Conservation (phyloP, 2,888 invertebrate genomes). For the Apamea sordens region DNA sequence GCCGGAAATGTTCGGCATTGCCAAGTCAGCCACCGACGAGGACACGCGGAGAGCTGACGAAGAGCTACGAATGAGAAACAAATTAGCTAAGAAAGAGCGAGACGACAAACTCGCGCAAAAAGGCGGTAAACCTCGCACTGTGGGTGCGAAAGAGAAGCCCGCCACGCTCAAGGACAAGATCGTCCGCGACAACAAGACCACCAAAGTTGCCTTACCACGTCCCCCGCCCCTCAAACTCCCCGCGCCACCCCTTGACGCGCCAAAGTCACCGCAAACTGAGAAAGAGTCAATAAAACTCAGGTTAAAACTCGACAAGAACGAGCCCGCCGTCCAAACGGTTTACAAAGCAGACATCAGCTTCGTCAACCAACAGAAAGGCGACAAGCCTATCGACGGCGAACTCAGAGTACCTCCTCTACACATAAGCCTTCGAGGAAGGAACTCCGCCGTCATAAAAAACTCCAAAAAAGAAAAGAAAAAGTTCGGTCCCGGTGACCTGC, state of each 20-base stretch:
- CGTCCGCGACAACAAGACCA: conserved; percentile 82
- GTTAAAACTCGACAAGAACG: conserved; percentile 95
- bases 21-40: conserved; percentile 79
- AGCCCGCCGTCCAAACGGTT: conserved; percentile 93
- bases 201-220: conserved; percentile 85
- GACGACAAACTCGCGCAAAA: conserved; percentile 84
- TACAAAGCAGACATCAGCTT: conserved; percentile 95
- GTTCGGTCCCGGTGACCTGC: conserved; percentile 85
- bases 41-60: conserved; percentile 78
- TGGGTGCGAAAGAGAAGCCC: conserved; percentile 85
- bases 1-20: conserved; percentile 90
- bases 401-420: conserved; percentile 96
- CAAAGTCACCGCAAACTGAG: conserved; percentile 84
- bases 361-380: conserved; percentile 90
- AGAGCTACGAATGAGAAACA: conserved; percentile 73
- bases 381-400: conserved; percentile 91
- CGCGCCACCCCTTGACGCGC: conserved; percentile 75
- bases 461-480: conserved; percentile 93
- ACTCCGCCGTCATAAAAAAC: conserved; percentile 95
- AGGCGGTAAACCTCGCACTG: conserved; percentile 83
- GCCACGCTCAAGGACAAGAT: conserved; percentile 85
- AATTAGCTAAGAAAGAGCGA: conserved; percentile 74
- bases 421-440: conserved; percentile 95
- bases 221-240: conserved; percentile 75
- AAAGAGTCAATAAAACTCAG: conserved; percentile 95